phyloP scores from a whole-genome alignment of 2,888 invertebrate genomes.

The Acronicta alni region DNA sequence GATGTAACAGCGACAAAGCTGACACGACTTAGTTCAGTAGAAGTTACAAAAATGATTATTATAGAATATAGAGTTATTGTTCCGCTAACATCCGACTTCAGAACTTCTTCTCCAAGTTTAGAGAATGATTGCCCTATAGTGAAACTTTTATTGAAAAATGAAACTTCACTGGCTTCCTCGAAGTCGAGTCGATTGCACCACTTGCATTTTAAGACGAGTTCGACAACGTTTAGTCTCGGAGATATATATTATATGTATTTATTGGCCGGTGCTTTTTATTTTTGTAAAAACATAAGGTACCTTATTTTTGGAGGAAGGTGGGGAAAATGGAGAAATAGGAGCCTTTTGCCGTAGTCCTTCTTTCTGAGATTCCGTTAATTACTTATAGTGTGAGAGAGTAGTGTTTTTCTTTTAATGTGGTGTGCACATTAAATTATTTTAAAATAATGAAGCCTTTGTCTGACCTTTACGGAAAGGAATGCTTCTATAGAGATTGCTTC shows the following conservation, averaged over 20 bases:
- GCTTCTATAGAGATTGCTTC: no score
- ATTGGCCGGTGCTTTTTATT: background rate
- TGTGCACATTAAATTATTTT: no score
- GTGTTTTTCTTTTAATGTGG: no score
- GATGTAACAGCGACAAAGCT: slow-evolving; percentile 32
- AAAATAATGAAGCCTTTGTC: no score
- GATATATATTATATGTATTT: slow-evolving; percentile 11
- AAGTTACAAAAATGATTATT: slow-evolving; percentile 51
- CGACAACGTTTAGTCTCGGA: slow-evolving; percentile 12
- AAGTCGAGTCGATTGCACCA: slow-evolving; percentile 24
- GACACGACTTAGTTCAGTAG: slow-evolving; percentile 29
- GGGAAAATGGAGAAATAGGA: no score
- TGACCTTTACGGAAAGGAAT: no score
- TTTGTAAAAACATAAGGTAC: no score
- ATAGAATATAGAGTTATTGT: slow-evolving; percentile 56
- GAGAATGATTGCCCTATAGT: slow-evolving; percentile 59
- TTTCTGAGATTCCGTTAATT: no score
- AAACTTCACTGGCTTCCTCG: slow-evolving; percentile 43
- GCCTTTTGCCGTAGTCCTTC: no score
- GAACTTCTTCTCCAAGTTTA: slow-evolving; percentile 52
- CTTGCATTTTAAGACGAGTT: slow-evolving; percentile 37
- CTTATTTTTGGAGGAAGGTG: no score
- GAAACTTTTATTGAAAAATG: slow-evolving; percentile 67
- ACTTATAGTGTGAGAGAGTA: no score
- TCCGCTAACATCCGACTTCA: slow-evolving; percentile 43